Evolutionary conservation across 1,140 invertebrate genomes (phyloP), one percentile per base, ranked within the genome.

Genomic region (Saccostrea glomerata): DNA sequence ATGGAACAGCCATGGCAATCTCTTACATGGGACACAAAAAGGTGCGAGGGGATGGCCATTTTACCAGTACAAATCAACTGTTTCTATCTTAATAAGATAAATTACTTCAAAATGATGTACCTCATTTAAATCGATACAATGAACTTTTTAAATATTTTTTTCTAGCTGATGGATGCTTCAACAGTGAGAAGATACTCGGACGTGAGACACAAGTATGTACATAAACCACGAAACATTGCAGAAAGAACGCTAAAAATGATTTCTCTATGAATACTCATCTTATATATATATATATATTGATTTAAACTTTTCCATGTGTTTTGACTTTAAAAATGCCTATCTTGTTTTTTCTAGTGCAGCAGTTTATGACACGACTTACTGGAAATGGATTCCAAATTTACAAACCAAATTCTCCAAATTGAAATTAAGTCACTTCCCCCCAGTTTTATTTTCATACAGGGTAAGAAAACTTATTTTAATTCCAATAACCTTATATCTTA

Each of bases 21-120:
- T 63, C 36, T 63, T 87, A 87, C n/a, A 87, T 87, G 82, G 86
- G 86, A 11, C 47, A 87, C 23, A 60, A 87, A 36, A 83, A 56
- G 56, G 77, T 87, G 86, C 82, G 17, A 12, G 20, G 30, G 11
- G 4, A 77, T 11, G 17, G 23, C 23, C 23, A 7, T 30, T 40
- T 77, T 13, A 25, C 73, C 23, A n/a, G 17, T 40, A 25, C 73
- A 77, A 47, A 47, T 3, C 7, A 23, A 13, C 12, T 11, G 12
- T 9, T 77, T 60, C 13, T 60, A 13, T 63, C n/a, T 63, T 63
- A 20, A 63, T 63, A 17, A n/a, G 58, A 63, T 63, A 63, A n/a
- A 7, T 63, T 63, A 17, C n/a, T 63, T 47, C 47, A 47, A 47
- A 47, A 47, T 9, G 5, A 17, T 60, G 15, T 63, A n/a, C n/a